phyloP scores from a whole-genome alignment of 2,888 invertebrate genomes.

The Euproctis similis region DNA sequence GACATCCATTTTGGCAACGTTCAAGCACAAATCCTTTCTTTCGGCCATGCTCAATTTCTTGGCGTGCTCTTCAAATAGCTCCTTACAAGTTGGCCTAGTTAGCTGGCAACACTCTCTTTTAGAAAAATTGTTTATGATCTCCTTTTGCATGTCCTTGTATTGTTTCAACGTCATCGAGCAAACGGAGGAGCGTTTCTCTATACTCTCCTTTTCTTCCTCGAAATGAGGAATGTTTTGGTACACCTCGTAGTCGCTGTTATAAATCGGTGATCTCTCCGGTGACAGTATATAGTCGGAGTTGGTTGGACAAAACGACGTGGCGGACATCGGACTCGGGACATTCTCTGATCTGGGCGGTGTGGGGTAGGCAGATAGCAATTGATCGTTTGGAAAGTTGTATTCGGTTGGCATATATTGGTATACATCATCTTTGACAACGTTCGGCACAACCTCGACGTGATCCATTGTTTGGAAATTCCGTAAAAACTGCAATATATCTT shows the following conservation, averaged over 20 bases:
- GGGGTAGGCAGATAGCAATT: constrained; percentile 25
- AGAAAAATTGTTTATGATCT: constrained; percentile 39
- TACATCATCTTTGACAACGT: constrained; percentile 8
- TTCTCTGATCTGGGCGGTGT: constrained; percentile 55
- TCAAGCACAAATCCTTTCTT: constrained; percentile 38
- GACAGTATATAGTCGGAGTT: constrained; percentile 43
- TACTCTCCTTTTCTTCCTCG: constrained; percentile 27
- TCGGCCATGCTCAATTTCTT: constrained; percentile 34
- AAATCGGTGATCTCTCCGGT: constrained; percentile 41
- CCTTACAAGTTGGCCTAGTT: constrained; percentile 35
- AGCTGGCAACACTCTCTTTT: constrained; percentile 52
- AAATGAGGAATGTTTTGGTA: constrained; percentile 42
- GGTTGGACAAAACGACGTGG: constrained; percentile 33
- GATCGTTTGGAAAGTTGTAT: constrained; percentile 8
- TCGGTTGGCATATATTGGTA: constrained; percentile 15
- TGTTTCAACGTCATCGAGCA: constrained; percentile 49
- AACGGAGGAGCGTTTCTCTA: constrained; percentile 20
- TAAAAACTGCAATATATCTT: constrained; percentile 14
- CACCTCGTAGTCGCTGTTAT: constrained; percentile 47
- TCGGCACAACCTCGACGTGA: no score
- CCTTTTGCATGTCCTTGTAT: constrained; percentile 58
- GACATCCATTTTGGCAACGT: constrained; percentile 45
- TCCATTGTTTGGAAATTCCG: constrained; percentile 5
- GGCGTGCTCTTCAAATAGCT: constrained; percentile 43
- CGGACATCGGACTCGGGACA: constrained; percentile 44